Conservation (phyloP, 2,888 invertebrate genomes). For the Tiliacea citrago region DNA sequence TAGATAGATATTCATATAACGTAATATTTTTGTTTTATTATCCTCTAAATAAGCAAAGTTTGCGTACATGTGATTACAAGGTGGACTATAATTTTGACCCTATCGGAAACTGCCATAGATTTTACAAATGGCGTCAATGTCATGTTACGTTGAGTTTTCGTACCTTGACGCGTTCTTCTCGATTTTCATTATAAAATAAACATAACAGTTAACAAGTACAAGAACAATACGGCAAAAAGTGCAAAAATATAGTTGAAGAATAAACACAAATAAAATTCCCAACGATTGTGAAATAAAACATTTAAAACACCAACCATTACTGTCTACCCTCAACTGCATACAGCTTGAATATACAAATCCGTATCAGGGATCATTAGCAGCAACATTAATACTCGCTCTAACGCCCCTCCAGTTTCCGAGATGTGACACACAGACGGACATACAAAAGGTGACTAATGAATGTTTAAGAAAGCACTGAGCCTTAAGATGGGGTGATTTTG, state of each 20-base stretch:
- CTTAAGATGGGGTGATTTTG: slow-evolving; percentile 60
- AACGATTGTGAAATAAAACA: slow-evolving; percentile 24
- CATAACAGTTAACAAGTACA: not conserved
- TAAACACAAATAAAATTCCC: not conserved
- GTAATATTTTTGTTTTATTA: too few species aligned
- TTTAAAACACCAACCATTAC: slow-evolving; percentile 48
- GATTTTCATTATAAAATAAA: not conserved
- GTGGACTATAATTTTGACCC: not conserved
- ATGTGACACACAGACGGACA: slow-evolving; percentile 62
- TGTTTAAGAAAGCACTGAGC: slow-evolving; percentile 71
- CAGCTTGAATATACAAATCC: slow-evolving; percentile 62
- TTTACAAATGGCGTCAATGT: not conserved
- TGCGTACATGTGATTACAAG: not conserved
- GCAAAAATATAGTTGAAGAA: not conserved
- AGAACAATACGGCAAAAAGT: not conserved
- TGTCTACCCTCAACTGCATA: slow-evolving; percentile 29
- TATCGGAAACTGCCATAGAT: not conserved
- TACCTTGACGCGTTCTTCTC: not conserved
- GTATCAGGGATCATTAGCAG: slow-evolving; percentile 70
- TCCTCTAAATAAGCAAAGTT: not conserved
- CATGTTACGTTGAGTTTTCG: not conserved
- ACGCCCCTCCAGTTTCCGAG: slow-evolving; percentile 68
- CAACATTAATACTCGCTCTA: slow-evolving; percentile 68
- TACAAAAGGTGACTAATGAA: slow-evolving; percentile 74
- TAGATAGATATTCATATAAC: too few species aligned